Percentiles rank a stretch among this genome's conserved stretches.
Conservation (phyloP, 2,113 vertebrate species). For the Pristiophorus japonicus region DNA sequence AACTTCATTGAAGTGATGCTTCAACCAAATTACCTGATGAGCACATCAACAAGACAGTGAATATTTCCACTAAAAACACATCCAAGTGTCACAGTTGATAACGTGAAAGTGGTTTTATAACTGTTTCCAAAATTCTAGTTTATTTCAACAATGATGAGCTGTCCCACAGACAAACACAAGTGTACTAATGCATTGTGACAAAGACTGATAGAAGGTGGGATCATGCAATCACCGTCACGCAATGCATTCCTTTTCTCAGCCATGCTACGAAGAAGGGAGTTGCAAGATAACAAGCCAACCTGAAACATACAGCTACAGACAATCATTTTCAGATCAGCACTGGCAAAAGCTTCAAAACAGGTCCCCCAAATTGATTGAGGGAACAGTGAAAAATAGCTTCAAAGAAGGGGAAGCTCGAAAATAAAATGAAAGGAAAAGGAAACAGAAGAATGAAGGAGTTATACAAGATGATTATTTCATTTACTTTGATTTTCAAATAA, state of each 20-base stretch:
- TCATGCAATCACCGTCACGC: neutral
- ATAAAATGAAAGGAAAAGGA: neutral
- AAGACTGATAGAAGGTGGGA: neutral
- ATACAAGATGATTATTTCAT: neutral
- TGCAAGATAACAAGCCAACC: neutral
- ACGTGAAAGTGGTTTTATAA: neutral
- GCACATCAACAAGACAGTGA: neutral
- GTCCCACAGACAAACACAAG: neutral
- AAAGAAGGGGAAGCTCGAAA: neutral
- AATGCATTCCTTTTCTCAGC: neutral
- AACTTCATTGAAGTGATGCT: neutral
- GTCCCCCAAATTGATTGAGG: no score
- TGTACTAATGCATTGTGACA: neutral
- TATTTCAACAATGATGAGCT: neutral
- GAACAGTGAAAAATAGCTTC: neutral
- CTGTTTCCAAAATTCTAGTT: neutral
- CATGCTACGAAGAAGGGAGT: neutral
- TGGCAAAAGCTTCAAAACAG: neutral
- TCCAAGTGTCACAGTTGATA: neutral
- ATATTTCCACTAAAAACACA: neutral
- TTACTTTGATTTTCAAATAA: neutral
- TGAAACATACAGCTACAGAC: neutral
- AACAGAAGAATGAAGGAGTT: neutral
- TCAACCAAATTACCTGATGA: neutral
- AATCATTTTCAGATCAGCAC: neutral